Base-by-base conservation (phyloP, 37 sponge, comb jelly and placozoan genomes). In the Oopsacas minuta region DNA sequence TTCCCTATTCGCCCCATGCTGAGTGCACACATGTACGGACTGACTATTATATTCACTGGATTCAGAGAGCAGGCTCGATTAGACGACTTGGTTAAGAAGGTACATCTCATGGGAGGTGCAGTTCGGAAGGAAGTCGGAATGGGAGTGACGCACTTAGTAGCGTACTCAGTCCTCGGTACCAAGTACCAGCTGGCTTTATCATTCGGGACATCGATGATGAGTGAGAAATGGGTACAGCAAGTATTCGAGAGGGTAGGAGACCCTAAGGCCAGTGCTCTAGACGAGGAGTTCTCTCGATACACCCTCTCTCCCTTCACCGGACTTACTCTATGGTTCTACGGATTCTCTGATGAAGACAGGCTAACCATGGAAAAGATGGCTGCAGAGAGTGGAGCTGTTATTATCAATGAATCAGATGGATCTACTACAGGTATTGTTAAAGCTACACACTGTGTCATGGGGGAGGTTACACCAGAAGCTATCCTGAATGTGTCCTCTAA, bases 171-270 rank as follows among this genome's bases (percentile, higher is more conserved):
- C 38, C 69, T 35, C 39, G 96, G 96, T 0, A 86, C 91, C 52
- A 95, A 95, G 83, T 95, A 95, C 88, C 51, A 94, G 94, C 86
- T 86, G 37, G 96, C 94, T 0, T 92, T 95, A 23, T 84, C 83
- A 3, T 69, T 92, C 7, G 94, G 92, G 0, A 89, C 89, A 51
- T 85, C 92, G 15, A 95, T 95, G 23, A 95, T 95, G 96, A 91
- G 92, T 38, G 96, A 91, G 42, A 53, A 86, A 20, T 95, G 96
- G 96, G 38, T 95, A 42, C 81, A 15, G 0, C 51, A 88, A 42
- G 89, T 88, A 49, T 95, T 90, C 90, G 89, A 90, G 81, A 53
- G 38, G 5, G 88, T 89, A 61, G 38, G 85, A 5, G 84, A 88
- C 52, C 23, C 69, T 83, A 87, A 36, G 30, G 0, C 0, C 36